Conservation (phyloP, 2,797 vertebrate species). For the Simalia tracyae region DNA sequence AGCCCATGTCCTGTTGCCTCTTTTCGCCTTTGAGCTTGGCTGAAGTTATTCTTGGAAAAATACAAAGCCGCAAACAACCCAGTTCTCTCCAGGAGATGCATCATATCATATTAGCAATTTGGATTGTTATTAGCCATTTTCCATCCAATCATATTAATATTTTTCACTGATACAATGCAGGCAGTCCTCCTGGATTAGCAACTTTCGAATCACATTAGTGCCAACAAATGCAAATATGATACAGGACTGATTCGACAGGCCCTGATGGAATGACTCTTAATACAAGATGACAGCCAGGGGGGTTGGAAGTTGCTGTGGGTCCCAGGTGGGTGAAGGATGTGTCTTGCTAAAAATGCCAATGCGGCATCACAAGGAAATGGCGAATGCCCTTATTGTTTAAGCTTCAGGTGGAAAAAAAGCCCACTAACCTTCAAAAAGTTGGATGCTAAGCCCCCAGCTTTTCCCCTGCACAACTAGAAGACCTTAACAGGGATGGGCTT, state of each 20-base stretch:
- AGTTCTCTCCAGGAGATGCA: conserved; percentile 63
- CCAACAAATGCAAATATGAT: conserved; percentile 70
- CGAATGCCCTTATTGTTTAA: accelerated
- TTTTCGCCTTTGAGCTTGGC: accelerated
- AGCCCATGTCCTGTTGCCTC: not conserved
- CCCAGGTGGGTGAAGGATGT: conserved; percentile 16
- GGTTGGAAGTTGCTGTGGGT: conserved; percentile 21
- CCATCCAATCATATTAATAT: conserved; percentile 75
- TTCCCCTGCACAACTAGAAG: not conserved
- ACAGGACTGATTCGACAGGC: conserved; percentile 66
- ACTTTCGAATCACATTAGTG: conserved; percentile 79
- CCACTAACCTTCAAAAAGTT: not conserved
- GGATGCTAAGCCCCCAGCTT: not conserved
- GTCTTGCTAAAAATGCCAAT: not conserved
- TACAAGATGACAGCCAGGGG: conserved; percentile 57
- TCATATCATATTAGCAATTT: conserved; percentile 72
- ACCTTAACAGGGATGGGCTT: not conserved
- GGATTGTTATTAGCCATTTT: conserved; percentile 71
- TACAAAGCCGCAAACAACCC: conserved; percentile 47
- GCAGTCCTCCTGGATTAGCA: conserved; percentile 75
- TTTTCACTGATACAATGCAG: conserved; percentile 74
- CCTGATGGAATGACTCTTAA: conserved; percentile 70
- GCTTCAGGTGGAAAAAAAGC: not conserved
- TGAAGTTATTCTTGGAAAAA: conserved; percentile 67
- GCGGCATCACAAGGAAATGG: accelerated